phyloP scores from a whole-genome alignment of 2,888 invertebrate genomes.

The Tridacna crocea region DNA sequence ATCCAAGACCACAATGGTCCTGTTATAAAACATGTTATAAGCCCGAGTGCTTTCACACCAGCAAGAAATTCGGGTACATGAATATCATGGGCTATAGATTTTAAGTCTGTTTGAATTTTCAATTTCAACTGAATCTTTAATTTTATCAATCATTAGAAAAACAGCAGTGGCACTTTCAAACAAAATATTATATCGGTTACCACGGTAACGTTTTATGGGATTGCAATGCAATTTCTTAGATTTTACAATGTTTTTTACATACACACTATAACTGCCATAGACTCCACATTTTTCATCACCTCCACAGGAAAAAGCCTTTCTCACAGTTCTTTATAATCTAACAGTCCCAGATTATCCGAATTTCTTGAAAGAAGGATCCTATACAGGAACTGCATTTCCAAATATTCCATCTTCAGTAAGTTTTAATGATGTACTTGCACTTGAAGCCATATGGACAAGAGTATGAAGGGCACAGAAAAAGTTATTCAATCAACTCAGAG shows the following conservation, averaged over 20 bases:
- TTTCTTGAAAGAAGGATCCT: background rate
- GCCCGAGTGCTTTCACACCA: conserved; percentile 30
- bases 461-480: conserved; percentile 41
- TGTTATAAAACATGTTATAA: conserved; percentile 29
- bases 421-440: background rate
- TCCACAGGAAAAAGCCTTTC: conserved; percentile 28
- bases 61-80: conserved; percentile 24
- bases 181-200: conserved; percentile 28
- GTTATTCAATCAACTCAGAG: conserved; percentile 26
- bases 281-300: conserved; percentile 47
- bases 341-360: conserved; percentile 13
- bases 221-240: conserved; percentile 29
- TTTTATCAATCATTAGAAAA: conserved; percentile 42
- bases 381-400: background rate
- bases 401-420: background rate
- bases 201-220: conserved; percentile 38
- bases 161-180: conserved; percentile 47
- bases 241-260: conserved; percentile 34
- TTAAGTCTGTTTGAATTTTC: background rate
- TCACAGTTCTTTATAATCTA: background rate
- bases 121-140: conserved; percentile 36
- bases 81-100: conserved; percentile 18
- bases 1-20: conserved; percentile 35
- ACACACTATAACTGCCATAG: conserved; percentile 41
- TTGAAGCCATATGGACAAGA: conserved; percentile 34